Base-by-base conservation (phyloP, 2,888 invertebrate genomes). In the Eristalis intricaria region DNA sequence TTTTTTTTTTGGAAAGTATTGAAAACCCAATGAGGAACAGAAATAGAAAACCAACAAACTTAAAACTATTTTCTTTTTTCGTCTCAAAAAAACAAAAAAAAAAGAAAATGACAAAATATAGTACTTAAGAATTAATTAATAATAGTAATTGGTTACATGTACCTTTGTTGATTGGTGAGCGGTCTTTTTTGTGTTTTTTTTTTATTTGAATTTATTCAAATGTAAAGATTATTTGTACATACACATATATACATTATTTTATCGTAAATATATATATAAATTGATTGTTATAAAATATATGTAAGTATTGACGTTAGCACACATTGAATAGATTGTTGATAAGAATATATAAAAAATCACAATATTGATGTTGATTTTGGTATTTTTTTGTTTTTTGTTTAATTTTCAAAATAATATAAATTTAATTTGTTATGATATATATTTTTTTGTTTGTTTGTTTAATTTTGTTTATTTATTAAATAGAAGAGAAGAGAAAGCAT, bases 151-250 rank as follows among this genome's bases (percentile, higher is more conserved):
- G 87, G 87, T 84, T 76, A 84, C 79, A 90, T 90, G 92, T 93
- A 93, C 93, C 93, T 93, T 93, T 91, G 92, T 92, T 90, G 91
- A 91, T 92, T 92, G 93, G 91, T 93, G 93, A 91, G 91, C 92
- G 90, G 91, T 93, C 93, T 93, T 90, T 91, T 89, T 89, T 89
- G 86, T 85, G 80, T 82, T 88, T 32, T 32, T 32, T 32, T 32
- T 32, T 84, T 81, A 88, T 84, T 88, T 89, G 74, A 66, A 83
- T 86, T 87, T 83, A 70, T 89, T 84, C 88, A 84, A 87, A 89
- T 81, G 79, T 89, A 74, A 88, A 86, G 80, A 82, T 90, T 89
- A 85, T 89, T 87, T 75, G 82, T 88, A 87, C 79, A 89, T 89
- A 89, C 85, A 89, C 85, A 89, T 88, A 89, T 89, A 89, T 50